These are phyloP conservation scores for Parthenolecanium corni DNA, from an alignment of 2,888 invertebrate genomes.

Conservation along the genomic window DNA sequence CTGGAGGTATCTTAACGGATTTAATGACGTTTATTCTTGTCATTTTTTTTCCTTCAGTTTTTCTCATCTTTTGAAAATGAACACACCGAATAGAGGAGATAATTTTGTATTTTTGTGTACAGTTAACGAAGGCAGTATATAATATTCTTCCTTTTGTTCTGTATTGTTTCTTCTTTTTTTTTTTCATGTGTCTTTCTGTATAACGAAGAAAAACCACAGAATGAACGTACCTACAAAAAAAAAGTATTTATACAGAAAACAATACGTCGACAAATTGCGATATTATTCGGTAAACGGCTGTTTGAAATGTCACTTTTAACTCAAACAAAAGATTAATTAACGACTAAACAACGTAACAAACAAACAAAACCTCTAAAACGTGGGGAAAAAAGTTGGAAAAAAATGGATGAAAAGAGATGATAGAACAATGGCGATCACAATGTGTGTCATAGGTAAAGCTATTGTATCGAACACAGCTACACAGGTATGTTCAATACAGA, in stretches of 20 bases:
- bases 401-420: not conserved
- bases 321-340: slow-evolving; percentile 28
- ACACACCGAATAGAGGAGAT: not conserved
- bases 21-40: too few relatives aligned
- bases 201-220: not conserved
- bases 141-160: not conserved
- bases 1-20: too few relatives aligned
- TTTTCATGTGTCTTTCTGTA: not conserved
- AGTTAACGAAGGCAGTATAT: slow-evolving; percentile 21
- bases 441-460: slow-evolving; percentile 8
- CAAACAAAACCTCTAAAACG: slow-evolving; percentile 8
- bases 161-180: not conserved
- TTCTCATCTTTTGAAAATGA: too few relatives aligned
- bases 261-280: slow-evolving; percentile 25
- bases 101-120: slow-evolving; percentile 24
- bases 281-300: slow-evolving; percentile 28
- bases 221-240: slow-evolving; percentile 3
- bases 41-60: too few relatives aligned
- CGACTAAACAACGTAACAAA: slow-evolving; percentile 13
- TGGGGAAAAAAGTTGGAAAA: not conserved
- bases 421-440: not conserved
- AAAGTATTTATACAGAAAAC: slow-evolving; percentile 16
- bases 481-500: slow-evolving; percentile 11
- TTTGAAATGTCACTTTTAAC: slow-evolving; percentile 27
- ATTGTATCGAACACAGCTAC: not conserved